Evolutionary conservation across 2,113 vertebrate species (phyloP).

Genomic region (Oncorhynchus clarkii): DNA sequence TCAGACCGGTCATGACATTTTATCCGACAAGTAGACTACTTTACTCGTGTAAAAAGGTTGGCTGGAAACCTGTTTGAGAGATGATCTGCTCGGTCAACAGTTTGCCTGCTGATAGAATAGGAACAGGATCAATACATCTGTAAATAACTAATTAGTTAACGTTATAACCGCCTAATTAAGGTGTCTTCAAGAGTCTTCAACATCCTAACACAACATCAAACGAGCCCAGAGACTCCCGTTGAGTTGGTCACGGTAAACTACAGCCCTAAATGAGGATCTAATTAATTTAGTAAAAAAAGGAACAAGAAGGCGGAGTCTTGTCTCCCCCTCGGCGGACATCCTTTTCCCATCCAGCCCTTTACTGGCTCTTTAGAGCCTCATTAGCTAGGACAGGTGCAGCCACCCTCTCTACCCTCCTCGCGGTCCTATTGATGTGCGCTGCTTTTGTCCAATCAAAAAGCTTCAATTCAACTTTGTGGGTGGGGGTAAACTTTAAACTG

Average conservation of each 20-base stretch:
- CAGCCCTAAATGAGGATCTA: constrained; percentile 44
- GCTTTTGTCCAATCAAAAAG: constrained; percentile 70
- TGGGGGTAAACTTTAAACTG: constrained; percentile 45
- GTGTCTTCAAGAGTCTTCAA: not conserved
- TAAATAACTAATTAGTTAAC: not conserved
- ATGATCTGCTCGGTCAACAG: not conserved
- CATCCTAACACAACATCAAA: not conserved
- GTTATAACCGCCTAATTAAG: not conserved
- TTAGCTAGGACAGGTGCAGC: constrained; percentile 74
- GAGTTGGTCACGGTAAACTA: constrained; percentile 5
- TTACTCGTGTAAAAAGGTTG: no score
- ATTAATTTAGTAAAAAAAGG: constrained; percentile 56
- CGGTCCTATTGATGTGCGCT: constrained; percentile 62
- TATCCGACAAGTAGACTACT: no score
- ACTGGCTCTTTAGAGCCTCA: constrained; percentile 69
- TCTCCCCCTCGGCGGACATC: constrained; percentile 29
- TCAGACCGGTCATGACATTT: no score
- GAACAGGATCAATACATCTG: not conserved
- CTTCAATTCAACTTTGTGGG: constrained; percentile 57
- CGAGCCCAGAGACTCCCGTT: no score
- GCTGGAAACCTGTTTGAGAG: no score
- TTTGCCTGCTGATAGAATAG: not conserved
- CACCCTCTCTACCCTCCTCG: constrained; percentile 48
- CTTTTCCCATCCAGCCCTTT: constrained; percentile 40
- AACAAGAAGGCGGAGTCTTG: constrained; percentile 39